Percentiles rank a stretch among this genome's conserved stretches.
Evolutionary conservation across 35 echinoderm and acorn worm genomes (phyloP).

Genomic region (Apostichopus californicus): DNA sequence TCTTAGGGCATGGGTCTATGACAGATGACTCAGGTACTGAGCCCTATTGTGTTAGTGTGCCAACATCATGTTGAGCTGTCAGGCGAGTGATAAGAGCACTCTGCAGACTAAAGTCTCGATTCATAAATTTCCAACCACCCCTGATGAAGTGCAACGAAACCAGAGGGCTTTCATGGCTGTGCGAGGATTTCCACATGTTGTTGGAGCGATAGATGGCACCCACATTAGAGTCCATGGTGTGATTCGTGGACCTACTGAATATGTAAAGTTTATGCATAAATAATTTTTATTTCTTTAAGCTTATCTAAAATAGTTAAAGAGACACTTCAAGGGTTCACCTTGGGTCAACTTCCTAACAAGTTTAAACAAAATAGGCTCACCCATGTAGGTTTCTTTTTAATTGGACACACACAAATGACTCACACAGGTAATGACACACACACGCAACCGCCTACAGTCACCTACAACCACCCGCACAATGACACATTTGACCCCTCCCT

Average conservation of each 20-base stretch:
- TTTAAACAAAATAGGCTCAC: neutral
- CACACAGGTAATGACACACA: no score
- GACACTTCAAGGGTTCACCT: neutral
- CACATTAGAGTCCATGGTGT: conserved; percentile 46
- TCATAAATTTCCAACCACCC: conserved; percentile 34
- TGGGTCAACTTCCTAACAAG: neutral
- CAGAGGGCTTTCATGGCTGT: conserved; percentile 1
- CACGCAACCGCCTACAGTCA: no score
- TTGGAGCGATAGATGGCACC: neutral
- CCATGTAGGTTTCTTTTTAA: neutral
- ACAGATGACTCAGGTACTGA: neutral
- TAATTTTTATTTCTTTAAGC: neutral
- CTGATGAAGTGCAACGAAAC: conserved; percentile 32
- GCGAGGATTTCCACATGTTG: conserved; percentile 40
- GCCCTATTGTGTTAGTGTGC: neutral
- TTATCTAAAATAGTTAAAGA: conserved; percentile 2
- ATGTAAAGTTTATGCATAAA: conserved; percentile 41
- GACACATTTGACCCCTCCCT: neutral
- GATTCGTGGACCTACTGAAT: conserved; percentile 24
- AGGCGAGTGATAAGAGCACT: neutral
- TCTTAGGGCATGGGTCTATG: conserved; percentile 22
- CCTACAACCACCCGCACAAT: neutral
- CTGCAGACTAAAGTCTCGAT: neutral
- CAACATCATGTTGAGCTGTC: neutral
- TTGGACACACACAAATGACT: neutral